A percentile compares a stretch with the other conserved stretches of the same genome.
phyloP scores from a whole-genome alignment of 2,113 vertebrate species.

The Odocoileus hemionus region DNA sequence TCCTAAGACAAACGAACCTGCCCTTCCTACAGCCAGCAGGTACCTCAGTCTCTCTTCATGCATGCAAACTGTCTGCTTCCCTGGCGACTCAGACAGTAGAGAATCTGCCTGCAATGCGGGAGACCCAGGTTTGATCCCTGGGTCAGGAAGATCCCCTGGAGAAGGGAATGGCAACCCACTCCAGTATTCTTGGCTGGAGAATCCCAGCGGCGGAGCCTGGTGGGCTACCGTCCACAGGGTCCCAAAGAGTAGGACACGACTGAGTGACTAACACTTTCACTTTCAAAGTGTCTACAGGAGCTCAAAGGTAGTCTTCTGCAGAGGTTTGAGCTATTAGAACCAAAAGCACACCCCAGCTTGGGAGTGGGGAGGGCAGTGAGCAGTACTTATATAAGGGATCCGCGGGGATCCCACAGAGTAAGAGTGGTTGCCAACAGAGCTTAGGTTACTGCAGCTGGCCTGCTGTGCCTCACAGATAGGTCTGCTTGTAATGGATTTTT shows the following conservation, averaged over 20 bases:
- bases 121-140: neutral
- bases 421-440: neutral
- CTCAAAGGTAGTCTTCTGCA: neutral
- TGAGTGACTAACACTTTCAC: neutral
- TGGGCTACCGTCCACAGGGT: accelerated
- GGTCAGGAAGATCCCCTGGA: neutral
- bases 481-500: neutral
- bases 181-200: neutral
- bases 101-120: neutral
- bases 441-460: accelerated
- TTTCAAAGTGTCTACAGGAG: neutral
- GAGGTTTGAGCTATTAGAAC: neutral
- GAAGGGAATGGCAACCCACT: neutral
- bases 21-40: neutral
- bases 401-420: too few species aligned
- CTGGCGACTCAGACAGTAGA: neutral
- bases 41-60: accelerated
- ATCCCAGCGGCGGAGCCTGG: neutral
- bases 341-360: too few species aligned
- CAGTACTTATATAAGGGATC: neutral
- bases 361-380: too few species aligned
- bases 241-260: neutral
- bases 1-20: neutral
- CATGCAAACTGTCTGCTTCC: neutral
- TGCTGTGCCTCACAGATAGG: neutral